Percentiles rank a stretch among this genome's conserved stretches.
These are phyloP conservation scores for Myoxocephalus aenaeus DNA, from an alignment of 2,797 vertebrate species.

Conservation along the genomic window DNA sequence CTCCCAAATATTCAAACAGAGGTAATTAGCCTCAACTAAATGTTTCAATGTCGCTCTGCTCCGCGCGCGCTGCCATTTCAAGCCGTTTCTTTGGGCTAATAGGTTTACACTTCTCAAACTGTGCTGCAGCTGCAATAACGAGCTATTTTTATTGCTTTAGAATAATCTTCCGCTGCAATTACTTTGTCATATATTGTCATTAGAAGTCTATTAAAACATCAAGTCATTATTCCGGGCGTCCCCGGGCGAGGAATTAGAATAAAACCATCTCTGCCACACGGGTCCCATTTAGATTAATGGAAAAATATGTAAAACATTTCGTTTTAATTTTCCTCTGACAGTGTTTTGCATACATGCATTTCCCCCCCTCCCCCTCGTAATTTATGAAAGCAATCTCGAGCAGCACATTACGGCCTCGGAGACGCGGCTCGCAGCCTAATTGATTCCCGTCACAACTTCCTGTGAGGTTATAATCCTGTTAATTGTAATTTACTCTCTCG, in stretches of 20 bases:
- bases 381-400: constrained; percentile 91
- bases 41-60: constrained; percentile 52
- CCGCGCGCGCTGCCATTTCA: constrained; percentile 39
- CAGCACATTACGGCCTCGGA: constrained; percentile 81
- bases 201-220: constrained; percentile 92
- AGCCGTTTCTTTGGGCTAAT: constrained; percentile 61
- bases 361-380: constrained; percentile 87
- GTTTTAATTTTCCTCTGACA: constrained; percentile 88
- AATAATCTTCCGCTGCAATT: constrained; percentile 85
- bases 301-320: constrained; percentile 93
- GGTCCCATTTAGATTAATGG: constrained; percentile 96
- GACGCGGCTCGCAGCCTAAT: constrained; percentile 91
- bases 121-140: constrained; percentile 73
- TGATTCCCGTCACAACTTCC: constrained; percentile 92
- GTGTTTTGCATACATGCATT: constrained; percentile 87
- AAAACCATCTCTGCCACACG: constrained; percentile 90
- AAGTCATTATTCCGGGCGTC: constrained; percentile 89
- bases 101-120: constrained; percentile 71
- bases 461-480: constrained; percentile 94
- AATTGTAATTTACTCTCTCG: constrained; percentile 91
- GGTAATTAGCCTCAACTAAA: constrained; percentile 59
- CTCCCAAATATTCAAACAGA: constrained; percentile 54
- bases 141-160: constrained; percentile 80
- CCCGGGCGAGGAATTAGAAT: constrained; percentile 90
- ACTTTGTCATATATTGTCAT: constrained; percentile 89